A percentile compares a stretch with the other conserved stretches of the same genome.
Evolutionary conservation across 2,888 invertebrate genomes (phyloP).

Genomic region (Lasioglossum morio): DNA sequence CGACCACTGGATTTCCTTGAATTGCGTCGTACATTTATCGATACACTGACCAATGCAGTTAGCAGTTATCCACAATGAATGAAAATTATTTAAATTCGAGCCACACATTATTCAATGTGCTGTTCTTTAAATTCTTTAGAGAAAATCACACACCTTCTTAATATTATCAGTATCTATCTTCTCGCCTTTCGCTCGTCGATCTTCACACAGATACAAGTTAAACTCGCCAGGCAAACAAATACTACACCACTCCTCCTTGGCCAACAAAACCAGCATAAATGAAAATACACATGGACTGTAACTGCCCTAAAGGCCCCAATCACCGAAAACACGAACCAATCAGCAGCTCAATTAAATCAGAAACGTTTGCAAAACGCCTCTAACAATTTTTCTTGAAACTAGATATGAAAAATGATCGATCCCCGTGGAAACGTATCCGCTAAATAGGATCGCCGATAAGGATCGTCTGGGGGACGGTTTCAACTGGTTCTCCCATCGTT

Average conservation of each 20-base stretch:
- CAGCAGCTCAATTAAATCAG: not conserved
- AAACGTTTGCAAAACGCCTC: not conserved
- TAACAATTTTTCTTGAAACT: not conserved
- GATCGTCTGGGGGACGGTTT: conserved; percentile 3
- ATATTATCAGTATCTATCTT: too few relatives aligned
- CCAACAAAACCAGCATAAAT: not conserved
- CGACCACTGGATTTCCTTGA: not conserved
- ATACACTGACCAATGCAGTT: not conserved
- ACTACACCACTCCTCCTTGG: not conserved
- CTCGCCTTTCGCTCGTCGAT: too few relatives aligned
- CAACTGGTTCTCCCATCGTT: not conserved
- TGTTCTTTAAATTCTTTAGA: not conserved
- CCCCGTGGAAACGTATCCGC: not conserved
- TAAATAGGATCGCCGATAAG: conserved; percentile 7
- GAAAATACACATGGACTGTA: not conserved
- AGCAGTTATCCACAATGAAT: not conserved
- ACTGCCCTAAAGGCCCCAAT: not conserved
- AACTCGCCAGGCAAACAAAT: not conserved
- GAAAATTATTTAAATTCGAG: not conserved
- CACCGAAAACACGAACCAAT: not conserved
- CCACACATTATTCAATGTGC: not conserved
- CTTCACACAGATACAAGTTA: not conserved
- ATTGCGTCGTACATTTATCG: not conserved
- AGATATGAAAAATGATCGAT: not conserved
- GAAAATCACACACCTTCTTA: not conserved